Percentiles rank a stretch among this genome's conserved stretches.
Evolutionary conservation across 2,797 vertebrate genomes (phyloP).

Genomic region (Danio kyathit): DNA sequence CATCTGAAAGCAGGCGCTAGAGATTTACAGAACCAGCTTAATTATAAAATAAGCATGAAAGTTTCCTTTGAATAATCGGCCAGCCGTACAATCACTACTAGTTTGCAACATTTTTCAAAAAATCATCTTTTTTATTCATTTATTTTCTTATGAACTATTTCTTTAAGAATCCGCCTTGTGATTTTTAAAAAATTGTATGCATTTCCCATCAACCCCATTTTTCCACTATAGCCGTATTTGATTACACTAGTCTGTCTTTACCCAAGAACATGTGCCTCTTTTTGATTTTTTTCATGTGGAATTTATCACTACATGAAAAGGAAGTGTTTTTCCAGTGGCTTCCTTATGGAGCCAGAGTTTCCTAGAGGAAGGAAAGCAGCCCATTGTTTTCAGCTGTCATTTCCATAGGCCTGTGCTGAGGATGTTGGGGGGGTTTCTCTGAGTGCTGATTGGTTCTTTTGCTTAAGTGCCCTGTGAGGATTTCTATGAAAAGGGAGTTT

Average conservation of each 20-base stretch:
- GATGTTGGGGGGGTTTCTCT: conserved; percentile 63
- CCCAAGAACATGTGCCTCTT: conserved; percentile 14
- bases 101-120: no score
- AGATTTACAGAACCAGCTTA: no score
- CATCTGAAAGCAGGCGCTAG: no score
- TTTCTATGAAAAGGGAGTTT: conserved; percentile 12
- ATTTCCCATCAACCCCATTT: background rate
- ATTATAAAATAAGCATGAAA: no score
- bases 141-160: no score
- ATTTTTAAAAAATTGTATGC: background rate
- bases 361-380: conserved; percentile 71
- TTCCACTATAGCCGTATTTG: background rate
- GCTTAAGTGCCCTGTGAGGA: conserved; percentile 48
- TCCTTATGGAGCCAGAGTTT: conserved; percentile 61
- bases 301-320: conserved; percentile 41
- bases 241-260: background rate
- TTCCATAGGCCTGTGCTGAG: conserved; percentile 67
- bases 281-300: conserved; percentile 28
- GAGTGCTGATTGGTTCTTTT: conserved; percentile 62
- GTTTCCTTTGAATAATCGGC: no score
- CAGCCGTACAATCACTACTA: no score
- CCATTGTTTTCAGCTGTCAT: conserved; percentile 77
- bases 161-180: background rate
- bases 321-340: conserved; percentile 64
- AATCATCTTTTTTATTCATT: no score